Evolutionary conservation across 1,140 invertebrate species (phyloP), one percentile per base, ranked within the genome.

Genomic region (Drosophila saltans): DNA sequence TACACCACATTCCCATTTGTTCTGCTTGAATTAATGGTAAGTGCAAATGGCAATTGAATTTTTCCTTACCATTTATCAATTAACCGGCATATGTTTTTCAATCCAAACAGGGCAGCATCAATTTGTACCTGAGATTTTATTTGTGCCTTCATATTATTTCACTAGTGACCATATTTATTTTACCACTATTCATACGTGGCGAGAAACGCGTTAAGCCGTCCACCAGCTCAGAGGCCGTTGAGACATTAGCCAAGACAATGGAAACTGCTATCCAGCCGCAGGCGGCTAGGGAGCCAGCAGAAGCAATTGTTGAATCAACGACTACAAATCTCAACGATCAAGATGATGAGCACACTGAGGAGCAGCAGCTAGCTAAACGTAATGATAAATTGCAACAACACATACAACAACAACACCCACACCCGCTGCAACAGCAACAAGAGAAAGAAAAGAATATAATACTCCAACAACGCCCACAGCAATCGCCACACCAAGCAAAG

Each of bases 1-100:
- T 99, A 98, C 90, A 94, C 96, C 30, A 97, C 96, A 24, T 97
- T 97, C 82, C 96, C 97, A 75, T 98, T 99, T 92, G 94, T 98
- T 63, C 88, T 98, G n/a, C 93, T 98, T 70, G 97, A 98, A 90
- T 95, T 98, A 66, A 93, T 94, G 84, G 92, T 92, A 68, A 80
- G 75, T 30, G 28, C 60, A 26, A 28, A 4, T 16, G 6, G 8
- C 2, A 62, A 4, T 63, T 8, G 16, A 48, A 16, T 56, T 39
- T 43, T 28, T 11, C 11, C 16, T 40, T 0, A 36, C 11, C 11
- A 66, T 33, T 24, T 30, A 57, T 56, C 41, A 48, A 64, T 24
- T 66, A 45, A 63, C 30, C 6, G 33, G 4, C 39, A 33, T 39
- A 30, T 65, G 55, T 9, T 55, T 72, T 61, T 75, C 57, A 48